Evolutionary conservation across 2,797 vertebrate genomes (phyloP), one percentile per base, ranked within the genome.

Genomic region (Eulemur albifrons): DNA sequence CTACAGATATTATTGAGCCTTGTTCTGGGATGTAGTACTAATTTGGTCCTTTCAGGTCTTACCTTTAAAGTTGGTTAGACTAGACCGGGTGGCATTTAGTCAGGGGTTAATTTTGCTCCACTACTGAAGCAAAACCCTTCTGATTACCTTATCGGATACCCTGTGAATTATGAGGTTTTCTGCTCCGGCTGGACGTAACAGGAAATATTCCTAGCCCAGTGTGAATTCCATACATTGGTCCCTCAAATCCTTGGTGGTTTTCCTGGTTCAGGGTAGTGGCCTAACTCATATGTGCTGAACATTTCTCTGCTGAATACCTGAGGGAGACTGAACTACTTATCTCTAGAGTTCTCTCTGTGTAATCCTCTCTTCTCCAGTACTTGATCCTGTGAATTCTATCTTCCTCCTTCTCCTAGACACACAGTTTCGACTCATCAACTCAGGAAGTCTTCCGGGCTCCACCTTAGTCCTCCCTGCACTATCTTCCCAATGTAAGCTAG

Each of bases 151-250:
- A n/a, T 89, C 32, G 3, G 27, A 35, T 88, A 32, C 25, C 54
- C 13, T 82, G 12, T 88, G 17, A 88, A 83, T 88, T 94, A 52
- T 76, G 14, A 93, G 25, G 5, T 85, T 96, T 92, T 90, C 50
- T 88, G 17, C 30, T 93, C 6, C 86, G 45, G 15, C 21, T 57
- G n/a, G 76, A 87, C 18, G 12, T 73, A 83, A 70, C 21, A 80
- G 38, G 20, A 94, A 69, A 12, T 93, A 21, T 94, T 81, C 18
- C 48, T 88, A 45, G 21, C 21, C 63, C 52, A 40, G 11, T 70
- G 30, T 83, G 40, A 67, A 52, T 93, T 91, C 14, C 32, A 57
- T 89, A 15, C 13, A 91, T 79, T 43, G 4, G 27, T 87, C 79
- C 35, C 35, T 87, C 1, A 23, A 69, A 77, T 82, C 18, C 21